These are phyloP conservation scores for Orcinus orca DNA, from an alignment of 2,113 vertebrate genomes.

Conservation along the genomic window DNA sequence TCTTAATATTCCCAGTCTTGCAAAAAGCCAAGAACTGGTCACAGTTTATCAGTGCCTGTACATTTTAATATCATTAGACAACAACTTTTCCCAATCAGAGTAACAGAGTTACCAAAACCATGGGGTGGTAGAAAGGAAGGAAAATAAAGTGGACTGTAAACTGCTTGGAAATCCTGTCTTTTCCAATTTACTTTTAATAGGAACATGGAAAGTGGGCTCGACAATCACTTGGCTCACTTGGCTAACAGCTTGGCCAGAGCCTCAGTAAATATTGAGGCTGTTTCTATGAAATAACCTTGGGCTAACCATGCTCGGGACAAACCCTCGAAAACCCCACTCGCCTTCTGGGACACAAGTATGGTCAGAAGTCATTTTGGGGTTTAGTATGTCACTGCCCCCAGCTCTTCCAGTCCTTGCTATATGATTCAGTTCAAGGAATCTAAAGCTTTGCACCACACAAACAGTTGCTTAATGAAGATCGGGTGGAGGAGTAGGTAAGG, in stretches of 20 bases:
- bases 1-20: constrained; percentile 67
- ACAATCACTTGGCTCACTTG: constrained; percentile 41
- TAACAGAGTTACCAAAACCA: constrained; percentile 51
- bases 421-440: not conserved
- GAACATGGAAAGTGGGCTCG: constrained; percentile 41
- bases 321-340: not conserved
- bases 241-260: not conserved
- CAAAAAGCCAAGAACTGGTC: constrained; percentile 62
- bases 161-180: constrained; percentile 37
- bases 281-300: constrained; percentile 26
- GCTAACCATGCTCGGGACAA: not conserved
- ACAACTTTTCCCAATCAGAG: constrained; percentile 48
- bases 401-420: not conserved
- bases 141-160: constrained; percentile 24
- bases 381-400: not conserved
- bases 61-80: constrained; percentile 67
- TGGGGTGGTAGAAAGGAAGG: not conserved
- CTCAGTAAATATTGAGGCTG: constrained; percentile 20
- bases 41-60: constrained; percentile 53
- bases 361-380: not conserved
- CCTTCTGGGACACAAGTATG: not conserved
- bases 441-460: not conserved
- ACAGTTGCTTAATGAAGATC: not conserved
- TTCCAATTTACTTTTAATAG: constrained; percentile 52
- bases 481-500: not conserved